A percentile compares a stretch with the other conserved stretches of the same genome.
These are phyloP conservation scores for Phataginus tetradactyla DNA, from an alignment of 2,797 vertebrate species.

Conservation along the genomic window DNA sequence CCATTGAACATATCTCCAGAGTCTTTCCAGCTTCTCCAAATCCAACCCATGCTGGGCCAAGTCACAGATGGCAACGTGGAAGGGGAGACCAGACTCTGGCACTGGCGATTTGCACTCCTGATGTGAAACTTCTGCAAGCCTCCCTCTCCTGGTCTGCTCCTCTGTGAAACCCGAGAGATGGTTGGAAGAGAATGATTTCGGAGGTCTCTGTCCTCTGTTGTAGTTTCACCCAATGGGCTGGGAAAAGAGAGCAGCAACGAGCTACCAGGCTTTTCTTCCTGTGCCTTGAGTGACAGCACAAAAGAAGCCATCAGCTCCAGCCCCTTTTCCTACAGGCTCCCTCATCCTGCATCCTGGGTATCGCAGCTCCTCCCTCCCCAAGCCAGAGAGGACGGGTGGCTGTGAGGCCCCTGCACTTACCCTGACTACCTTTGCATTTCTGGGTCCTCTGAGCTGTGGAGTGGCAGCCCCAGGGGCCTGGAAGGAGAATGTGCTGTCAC, in stretches of 20 bases:
- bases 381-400: neutral
- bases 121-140: neutral
- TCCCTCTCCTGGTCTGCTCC: neutral
- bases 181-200: neutral
- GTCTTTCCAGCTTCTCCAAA: neutral
- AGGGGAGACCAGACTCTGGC: neutral
- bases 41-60: neutral
- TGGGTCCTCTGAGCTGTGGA: neutral
- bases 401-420: neutral
- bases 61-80: accelerated
- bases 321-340: neutral
- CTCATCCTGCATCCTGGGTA: neutral
- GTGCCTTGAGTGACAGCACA: neutral
- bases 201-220: neutral
- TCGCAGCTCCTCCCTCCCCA: neutral
- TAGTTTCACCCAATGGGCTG: neutral
- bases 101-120: neutral
- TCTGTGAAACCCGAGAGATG: neutral
- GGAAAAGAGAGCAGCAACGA: neutral
- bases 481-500: neutral
- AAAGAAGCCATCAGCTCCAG: neutral
- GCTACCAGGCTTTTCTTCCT: neutral
- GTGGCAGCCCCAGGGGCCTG: neutral
- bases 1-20: neutral
- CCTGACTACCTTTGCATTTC: neutral